Evolutionary conservation across 2,113 vertebrate species (phyloP), one percentile per base, ranked within the genome.

Genomic region (Oryzias celebensis): DNA sequence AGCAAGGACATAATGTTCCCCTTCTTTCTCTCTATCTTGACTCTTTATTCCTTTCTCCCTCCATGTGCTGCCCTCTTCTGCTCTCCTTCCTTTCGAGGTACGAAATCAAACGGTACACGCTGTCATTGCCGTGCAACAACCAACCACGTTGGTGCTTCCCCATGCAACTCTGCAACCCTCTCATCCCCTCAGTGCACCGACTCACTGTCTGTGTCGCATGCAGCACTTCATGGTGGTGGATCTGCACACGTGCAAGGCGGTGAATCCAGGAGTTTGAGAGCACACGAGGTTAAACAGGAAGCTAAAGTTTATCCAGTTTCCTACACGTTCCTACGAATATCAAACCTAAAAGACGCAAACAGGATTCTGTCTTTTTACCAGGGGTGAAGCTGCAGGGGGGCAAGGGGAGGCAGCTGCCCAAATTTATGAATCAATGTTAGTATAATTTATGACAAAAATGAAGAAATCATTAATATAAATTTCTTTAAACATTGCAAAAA

Each of bases 81-180:
- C 85, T 88, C 86, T 86, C 83, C 84, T 84, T 77, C 77, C 84
- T 87, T 75, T 78, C 82, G 89, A 90, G 89, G 89, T 90, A 90
- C 55, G 65, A 81, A 84, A 87, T 86, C 77, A 83, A 85, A 86
- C 69, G 65, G 59, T 59, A 17, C 82, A 71, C 50, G 66, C 74
- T 83, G 48, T 71, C 81, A 70, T 67, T 68, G 78, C 82, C 81
- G 18, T 63, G 56, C 45, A 28, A 61, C 41, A 36, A 57, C 82
- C 83, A 74, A 74, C 82, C 84, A 76, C 52, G 68, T 62, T 43
- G 28, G 70, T 73, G 54, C 52, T 61, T 73, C 58, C 61, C 78
- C 59, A 43, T 69, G 45, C 68, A 65, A 44, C 42, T 46, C 61
- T 20, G 4, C 47, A 52, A 20, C 24, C n/a, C 45, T 41, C 48